Evolutionary conservation across 2,797 vertebrate genomes (phyloP).

Genomic region (Rhyacichthys aspro): DNA sequence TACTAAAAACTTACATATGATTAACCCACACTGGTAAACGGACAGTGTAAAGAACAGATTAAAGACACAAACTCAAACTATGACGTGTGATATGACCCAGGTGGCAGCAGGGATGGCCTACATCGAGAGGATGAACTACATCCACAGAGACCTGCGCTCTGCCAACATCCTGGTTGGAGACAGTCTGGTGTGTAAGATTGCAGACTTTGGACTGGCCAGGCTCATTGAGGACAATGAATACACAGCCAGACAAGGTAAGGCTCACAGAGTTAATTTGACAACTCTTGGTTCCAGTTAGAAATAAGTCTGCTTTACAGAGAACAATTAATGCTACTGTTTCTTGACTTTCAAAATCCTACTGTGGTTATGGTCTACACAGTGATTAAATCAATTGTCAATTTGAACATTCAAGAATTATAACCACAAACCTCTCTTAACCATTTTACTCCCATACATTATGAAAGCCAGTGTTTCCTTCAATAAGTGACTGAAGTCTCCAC

Average conservation of each 20-base stretch:
- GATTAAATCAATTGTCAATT: too few species aligned
- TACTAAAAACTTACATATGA: not conserved
- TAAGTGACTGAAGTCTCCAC: too few species aligned
- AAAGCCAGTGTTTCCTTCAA: too few species aligned
- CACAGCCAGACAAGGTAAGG: slow-evolving; percentile 95
- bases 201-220: slow-evolving; percentile 95
- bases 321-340: too few species aligned
- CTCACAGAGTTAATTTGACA: not conserved
- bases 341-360: too few species aligned
- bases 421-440: too few species aligned
- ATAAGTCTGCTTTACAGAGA: not conserved
- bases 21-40: too few species aligned
- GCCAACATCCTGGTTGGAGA: slow-evolving; percentile 98
- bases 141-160: slow-evolving; percentile 96
- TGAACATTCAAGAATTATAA: too few species aligned
- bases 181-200: slow-evolving; percentile 97
- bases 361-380: too few species aligned
- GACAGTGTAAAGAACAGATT: too few species aligned
- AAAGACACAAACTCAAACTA: too few species aligned
- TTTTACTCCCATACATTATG: too few species aligned
- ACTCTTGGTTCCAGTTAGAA: not conserved
- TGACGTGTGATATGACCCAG: slow-evolving; percentile 69
- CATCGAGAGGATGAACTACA: slow-evolving; percentile 99
- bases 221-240: slow-evolving; percentile 99
- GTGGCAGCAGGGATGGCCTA: slow-evolving; percentile 99